phyloP scores from a whole-genome alignment of 2,797 vertebrate genomes.

The Melopsittacus undulatus region DNA sequence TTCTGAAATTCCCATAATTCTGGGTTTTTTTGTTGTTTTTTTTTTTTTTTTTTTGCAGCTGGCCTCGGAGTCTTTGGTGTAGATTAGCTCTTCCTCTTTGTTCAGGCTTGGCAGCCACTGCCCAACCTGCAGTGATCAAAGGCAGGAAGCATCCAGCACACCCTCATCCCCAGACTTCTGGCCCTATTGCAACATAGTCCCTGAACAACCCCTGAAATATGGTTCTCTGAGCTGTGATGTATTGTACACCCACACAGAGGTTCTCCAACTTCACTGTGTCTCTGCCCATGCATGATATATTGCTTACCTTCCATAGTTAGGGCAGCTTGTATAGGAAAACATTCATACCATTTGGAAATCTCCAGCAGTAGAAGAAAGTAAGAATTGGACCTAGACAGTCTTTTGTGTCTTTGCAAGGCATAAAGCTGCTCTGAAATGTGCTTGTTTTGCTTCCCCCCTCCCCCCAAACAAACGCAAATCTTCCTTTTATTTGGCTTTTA shows the following conservation, averaged over 20 bases:
- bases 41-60: background rate
- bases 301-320: background rate
- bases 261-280: background rate
- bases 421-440: background rate
- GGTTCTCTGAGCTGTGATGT: background rate
- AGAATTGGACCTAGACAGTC: background rate
- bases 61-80: background rate
- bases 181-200: background rate
- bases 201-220: background rate
- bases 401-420: background rate
- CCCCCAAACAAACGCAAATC: background rate
- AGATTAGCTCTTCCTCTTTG: background rate
- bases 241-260: background rate
- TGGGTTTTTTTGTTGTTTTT: too few species aligned
- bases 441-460: background rate
- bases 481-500: background rate
- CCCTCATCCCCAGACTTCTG: background rate
- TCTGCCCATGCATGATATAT: background rate
- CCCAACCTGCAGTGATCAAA: background rate
- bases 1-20: background rate
- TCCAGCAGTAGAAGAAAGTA: background rate
- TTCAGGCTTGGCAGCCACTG: slow-evolving; percentile 23
- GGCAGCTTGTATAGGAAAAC: background rate
- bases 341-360: background rate
- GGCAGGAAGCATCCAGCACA: slow-evolving; percentile 45